Evolutionary conservation across 2,113 vertebrate species (phyloP).

Genomic region (Pontoporia blainvillei): DNA sequence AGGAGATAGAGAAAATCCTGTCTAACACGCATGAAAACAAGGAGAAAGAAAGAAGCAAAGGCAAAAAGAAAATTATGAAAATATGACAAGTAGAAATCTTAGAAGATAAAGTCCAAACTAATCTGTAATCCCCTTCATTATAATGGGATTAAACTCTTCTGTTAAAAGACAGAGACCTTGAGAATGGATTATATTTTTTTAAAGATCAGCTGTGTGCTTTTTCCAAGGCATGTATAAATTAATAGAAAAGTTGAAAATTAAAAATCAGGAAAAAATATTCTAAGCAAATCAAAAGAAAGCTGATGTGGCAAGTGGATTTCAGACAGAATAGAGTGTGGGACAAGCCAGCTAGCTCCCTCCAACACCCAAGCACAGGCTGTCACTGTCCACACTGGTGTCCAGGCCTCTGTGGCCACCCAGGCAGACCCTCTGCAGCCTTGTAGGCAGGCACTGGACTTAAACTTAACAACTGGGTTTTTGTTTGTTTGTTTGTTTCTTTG

Average conservation of each 20-base stretch:
- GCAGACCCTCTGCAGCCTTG: not conserved
- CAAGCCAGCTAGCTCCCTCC: accelerated
- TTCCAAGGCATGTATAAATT: not conserved
- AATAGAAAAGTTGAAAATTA: not conserved
- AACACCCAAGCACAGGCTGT: no score
- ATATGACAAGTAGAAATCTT: not conserved
- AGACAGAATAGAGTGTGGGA: not conserved
- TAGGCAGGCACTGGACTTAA: not conserved
- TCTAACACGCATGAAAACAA: not conserved
- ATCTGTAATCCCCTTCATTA: not conserved
- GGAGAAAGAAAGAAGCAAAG: not conserved
- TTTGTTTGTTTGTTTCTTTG: no score
- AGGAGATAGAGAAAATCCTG: not conserved
- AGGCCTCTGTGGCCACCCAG: accelerated
- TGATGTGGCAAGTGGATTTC: not conserved
- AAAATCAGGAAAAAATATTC: not conserved
- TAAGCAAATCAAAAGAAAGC: not conserved
- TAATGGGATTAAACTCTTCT: not conserved
- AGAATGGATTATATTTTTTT: not conserved
- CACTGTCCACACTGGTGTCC: accelerated
- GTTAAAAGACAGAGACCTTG: not conserved
- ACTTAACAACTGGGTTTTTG: no score
- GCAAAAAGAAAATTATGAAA: not conserved
- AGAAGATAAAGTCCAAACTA: not conserved
- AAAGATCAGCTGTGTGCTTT: not conserved